Percentiles rank a stretch among this genome's conserved stretches.
Evolutionary conservation across 2,113 vertebrate species (phyloP).

Genomic region (Recurvirostra avosetta): DNA sequence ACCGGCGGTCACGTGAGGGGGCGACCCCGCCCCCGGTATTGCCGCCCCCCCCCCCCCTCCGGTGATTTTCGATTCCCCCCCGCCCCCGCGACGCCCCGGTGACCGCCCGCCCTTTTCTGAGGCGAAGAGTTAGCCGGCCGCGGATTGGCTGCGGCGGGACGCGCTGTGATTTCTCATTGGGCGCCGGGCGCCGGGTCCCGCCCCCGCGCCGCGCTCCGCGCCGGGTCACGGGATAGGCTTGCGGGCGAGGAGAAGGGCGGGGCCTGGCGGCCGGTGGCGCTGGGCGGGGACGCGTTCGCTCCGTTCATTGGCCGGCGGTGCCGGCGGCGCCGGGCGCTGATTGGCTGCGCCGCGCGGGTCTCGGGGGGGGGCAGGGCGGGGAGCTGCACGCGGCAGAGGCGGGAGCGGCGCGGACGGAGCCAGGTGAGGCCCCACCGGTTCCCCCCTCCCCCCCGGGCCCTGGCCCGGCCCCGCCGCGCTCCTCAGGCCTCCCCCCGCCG

Average conservation of each 20-base stretch:
- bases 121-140: accelerated
- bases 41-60: too few relatives aligned
- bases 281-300: constrained; percentile 31
- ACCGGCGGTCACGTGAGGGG: not conserved
- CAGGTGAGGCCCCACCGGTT: not conserved
- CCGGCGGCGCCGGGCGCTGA: not conserved
- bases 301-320: not conserved
- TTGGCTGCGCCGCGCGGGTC: not conserved
- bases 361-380: not conserved
- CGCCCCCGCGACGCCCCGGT: not conserved
- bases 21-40: too few relatives aligned
- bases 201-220: not conserved
- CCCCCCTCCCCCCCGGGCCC: too few relatives aligned
- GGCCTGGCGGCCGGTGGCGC: not conserved
- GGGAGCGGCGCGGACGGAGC: not conserved
- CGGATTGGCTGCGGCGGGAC: constrained; percentile 28
- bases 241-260: not conserved
- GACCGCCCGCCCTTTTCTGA: not conserved
- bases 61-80: not conserved
- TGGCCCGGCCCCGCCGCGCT: too few relatives aligned
- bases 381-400: constrained; percentile 22
- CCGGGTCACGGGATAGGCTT: not conserved
- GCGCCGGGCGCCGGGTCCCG: accelerated
- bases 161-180: constrained; percentile 67
- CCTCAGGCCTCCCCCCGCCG: too few relatives aligned